Evolutionary conservation across 2,113 vertebrate genomes (phyloP).

Genomic region (Cynocephalus volans): DNA sequence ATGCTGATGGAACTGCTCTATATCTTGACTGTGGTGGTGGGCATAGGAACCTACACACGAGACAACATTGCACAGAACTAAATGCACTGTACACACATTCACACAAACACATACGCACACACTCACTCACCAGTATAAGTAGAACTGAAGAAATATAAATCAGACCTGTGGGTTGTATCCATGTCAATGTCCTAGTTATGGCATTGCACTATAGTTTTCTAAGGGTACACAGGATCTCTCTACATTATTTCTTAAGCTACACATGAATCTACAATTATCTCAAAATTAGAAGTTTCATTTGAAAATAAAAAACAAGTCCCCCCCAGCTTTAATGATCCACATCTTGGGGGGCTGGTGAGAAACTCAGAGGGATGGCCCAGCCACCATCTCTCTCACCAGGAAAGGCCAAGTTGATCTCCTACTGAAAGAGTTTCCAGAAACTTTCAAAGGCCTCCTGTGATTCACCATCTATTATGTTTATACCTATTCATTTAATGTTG

Average conservation of each 20-base stretch:
- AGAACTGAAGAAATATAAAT: not conserved
- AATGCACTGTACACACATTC: not conserved
- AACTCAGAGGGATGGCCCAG: not conserved
- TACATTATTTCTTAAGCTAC: not conserved
- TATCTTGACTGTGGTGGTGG: not conserved
- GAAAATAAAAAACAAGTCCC: not conserved
- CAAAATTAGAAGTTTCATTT: not conserved
- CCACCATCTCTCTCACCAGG: not conserved
- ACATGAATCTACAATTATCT: not conserved
- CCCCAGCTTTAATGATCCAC: not conserved
- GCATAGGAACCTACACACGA: not conserved
- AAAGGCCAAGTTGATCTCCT: not conserved
- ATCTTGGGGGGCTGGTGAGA: not conserved
- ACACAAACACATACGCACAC: not conserved
- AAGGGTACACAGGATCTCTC: not conserved
- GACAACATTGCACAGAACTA: not conserved
- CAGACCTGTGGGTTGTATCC: not conserved
- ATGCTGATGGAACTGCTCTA: not conserved
- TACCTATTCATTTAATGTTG: conserved; percentile 34
- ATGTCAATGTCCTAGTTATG: not conserved
- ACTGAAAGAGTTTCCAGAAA: not conserved
- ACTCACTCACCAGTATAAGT: not conserved
- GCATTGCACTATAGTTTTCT: not conserved
- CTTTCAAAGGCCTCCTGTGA: not conserved
- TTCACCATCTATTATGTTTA: not conserved